Base-by-base conservation (phyloP, 2,113 vertebrate species). In the Oryctolagus cuniculus region DNA sequence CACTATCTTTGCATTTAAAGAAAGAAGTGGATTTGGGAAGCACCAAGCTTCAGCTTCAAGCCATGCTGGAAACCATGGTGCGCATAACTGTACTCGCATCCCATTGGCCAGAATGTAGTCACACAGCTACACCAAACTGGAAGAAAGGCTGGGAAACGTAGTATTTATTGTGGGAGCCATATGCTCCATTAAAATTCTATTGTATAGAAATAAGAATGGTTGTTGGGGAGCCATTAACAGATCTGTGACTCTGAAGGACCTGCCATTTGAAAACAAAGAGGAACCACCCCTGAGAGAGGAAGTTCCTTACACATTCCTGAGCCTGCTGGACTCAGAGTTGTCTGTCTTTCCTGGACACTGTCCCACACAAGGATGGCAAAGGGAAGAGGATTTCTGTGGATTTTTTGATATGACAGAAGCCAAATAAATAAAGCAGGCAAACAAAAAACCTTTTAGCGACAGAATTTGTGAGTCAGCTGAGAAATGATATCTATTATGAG, bases 391-490 rank as follows among this genome's bases (percentile, higher is more conserved):
- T 70, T 87, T 75, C 58, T 79, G 73, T 53, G n/a, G 55, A 38
- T 10, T 70, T 73, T 74, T 27, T 38, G 7, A 7, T 70, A 58
- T 36, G 21, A 25, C 4, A 36, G 12, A 72, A 31, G 36, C 21
- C 61, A 8, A 13, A 7, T 21, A 36, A 53, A 44, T 24, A 44
- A 44, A 44, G 44, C 44, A 44, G 7, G 44, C 44, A 44, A 44
- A 44, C 44, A 44, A 21, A 24, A 81, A 67, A 31, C 36, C 34
- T 74, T 38, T 61, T 51, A 34, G 66, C 93, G 29, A 53, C 19
- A 63, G 55, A 80, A 74, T n/a, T 92, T 89, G 16, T 55, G 49
- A 79, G 78, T 92, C 51, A 21, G 38, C 55, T n/a, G 89, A 89
- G 70, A 66, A 77, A 49, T 73, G 49, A 67, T n/a, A 55, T 49